Evolutionary conservation across 92 coral and sea anemone genomes (phyloP).

Genomic region (Heliopora coerulea): DNA sequence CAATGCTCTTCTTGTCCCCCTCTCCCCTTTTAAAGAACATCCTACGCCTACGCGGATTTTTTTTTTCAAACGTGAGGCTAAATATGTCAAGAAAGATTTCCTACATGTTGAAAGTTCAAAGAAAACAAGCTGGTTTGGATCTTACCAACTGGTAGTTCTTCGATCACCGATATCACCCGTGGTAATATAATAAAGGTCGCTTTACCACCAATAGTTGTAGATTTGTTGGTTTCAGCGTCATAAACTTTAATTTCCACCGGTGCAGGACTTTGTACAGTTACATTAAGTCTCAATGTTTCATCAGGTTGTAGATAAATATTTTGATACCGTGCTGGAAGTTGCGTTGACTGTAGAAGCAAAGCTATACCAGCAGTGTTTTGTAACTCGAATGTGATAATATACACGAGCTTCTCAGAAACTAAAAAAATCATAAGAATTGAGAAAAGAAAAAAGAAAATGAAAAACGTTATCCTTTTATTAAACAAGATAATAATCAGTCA

Average conservation of each 20-base stretch:
- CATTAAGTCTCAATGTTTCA: neutral
- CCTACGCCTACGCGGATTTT: too few species aligned
- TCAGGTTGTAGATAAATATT: conserved; percentile 8
- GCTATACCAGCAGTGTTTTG: conserved; percentile 6
- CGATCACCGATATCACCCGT: neutral
- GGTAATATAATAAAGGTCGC: neutral
- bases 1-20: too few species aligned
- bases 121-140: neutral
- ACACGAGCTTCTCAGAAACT: neutral
- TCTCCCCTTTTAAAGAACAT: too few species aligned
- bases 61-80: too few species aligned
- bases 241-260: neutral
- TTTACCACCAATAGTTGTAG: conserved; percentile 1
- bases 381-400: conserved; percentile 5
- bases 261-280: neutral
- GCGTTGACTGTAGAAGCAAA: conserved; percentile 15
- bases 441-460: neutral
- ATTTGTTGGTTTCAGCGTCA: conserved; percentile 10
- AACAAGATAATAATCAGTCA: too few species aligned
- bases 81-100: too few species aligned
- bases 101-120: neutral
- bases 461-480: too few species aligned
- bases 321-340: conserved; percentile 8
- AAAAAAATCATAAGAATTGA: neutral
- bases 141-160: neutral